Evolutionary conservation across 2,113 vertebrate genomes (phyloP).

Genomic region (Puffinus mauretanicus): DNA sequence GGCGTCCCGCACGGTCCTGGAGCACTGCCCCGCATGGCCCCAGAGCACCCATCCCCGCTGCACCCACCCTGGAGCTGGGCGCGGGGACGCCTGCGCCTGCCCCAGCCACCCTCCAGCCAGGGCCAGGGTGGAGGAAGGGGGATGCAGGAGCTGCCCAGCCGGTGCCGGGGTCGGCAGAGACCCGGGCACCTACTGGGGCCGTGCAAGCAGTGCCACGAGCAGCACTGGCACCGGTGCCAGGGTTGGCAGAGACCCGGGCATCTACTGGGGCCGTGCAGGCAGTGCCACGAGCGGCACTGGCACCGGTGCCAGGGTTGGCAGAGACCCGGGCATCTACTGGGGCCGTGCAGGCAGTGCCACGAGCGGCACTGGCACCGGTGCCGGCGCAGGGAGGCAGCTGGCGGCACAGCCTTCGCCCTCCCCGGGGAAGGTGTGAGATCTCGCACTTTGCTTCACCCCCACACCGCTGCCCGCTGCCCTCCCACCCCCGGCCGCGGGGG

Average conservation of each 20-base stretch:
- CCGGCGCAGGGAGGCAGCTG: neutral
- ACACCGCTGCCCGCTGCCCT: neutral
- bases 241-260: too few relatives aligned
- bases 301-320: neutral
- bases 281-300: neutral
- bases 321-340: neutral
- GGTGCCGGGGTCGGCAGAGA: neutral
- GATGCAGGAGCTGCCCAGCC: neutral
- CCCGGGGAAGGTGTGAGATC: neutral
- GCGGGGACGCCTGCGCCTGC: rapidly evolving
- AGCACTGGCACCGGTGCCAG: neutral
- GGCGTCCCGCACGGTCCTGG: rapidly evolving
- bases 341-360: neutral
- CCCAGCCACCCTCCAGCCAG: neutral
- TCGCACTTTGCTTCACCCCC: neutral
- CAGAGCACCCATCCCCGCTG: neutral
- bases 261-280: neutral
- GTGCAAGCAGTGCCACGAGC: neutral
- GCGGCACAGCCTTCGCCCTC: neutral
- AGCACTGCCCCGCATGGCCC: too few relatives aligned
- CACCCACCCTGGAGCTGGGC: neutral
- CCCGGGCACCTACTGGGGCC: too few relatives aligned
- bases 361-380: neutral
- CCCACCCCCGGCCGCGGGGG: neutral
- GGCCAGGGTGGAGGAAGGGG: too few relatives aligned